Percentiles rank a stretch among this genome's conserved stretches.
These are phyloP conservation scores for Prionailurus viverrinus DNA, from an alignment of 2,113 vertebrate genomes.

Conservation along the genomic window DNA sequence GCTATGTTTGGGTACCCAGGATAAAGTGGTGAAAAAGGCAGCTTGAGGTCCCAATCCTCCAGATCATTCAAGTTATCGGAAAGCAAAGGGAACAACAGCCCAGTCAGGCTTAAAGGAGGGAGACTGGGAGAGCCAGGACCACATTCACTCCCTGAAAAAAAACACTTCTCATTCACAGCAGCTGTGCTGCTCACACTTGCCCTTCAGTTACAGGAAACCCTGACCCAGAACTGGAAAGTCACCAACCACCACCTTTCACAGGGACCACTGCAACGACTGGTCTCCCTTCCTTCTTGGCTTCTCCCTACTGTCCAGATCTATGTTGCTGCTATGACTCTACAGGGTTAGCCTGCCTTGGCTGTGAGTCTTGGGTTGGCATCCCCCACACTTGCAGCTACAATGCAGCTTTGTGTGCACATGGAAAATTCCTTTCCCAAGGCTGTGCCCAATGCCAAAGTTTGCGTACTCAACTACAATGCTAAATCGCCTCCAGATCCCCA, in stretches of 20 bases:
- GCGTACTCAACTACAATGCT: conserved; percentile 22
- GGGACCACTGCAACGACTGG: neutral
- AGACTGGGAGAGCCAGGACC: neutral
- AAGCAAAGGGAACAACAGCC: neutral
- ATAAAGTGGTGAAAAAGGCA: neutral
- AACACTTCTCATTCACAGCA: neutral
- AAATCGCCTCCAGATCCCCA: conserved; percentile 37
- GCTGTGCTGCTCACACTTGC: neutral
- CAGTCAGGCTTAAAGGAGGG: neutral
- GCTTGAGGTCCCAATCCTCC: neutral
- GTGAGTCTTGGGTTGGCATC: neutral
- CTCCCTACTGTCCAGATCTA: neutral
- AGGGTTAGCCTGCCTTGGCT: neutral
- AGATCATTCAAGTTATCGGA: neutral
- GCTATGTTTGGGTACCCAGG: neutral
- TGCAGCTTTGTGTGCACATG: conserved; percentile 29
- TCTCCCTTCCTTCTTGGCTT: too few relatives aligned
- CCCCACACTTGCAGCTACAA: neutral
- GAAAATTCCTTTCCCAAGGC: conserved; percentile 66
- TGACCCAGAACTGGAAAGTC: neutral
- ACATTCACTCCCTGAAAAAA: neutral
- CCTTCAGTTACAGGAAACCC: neutral
- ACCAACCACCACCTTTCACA: neutral
- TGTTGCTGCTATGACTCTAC: neutral
- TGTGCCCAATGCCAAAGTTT: neutral